These are phyloP conservation scores for Spongilla lacustris DNA, from an alignment of 37 sponge, comb jelly and placozoan species.

Conservation along the genomic window DNA sequence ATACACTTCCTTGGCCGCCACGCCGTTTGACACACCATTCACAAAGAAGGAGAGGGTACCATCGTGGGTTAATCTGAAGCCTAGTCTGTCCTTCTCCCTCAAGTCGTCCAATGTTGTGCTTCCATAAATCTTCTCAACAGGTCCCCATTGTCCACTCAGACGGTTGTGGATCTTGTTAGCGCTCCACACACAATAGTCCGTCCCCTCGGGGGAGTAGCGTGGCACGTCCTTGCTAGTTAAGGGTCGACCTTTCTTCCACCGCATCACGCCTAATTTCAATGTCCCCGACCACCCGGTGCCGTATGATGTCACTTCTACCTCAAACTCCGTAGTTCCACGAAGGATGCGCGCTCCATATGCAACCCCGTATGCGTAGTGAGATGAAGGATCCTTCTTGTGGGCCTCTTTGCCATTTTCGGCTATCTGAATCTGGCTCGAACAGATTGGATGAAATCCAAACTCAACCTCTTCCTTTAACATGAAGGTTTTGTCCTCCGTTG, in stretches of 20 bases:
- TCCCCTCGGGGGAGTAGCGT: constrained; percentile 82
- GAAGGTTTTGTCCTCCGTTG: constrained; percentile 30
- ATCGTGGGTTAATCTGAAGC: constrained; percentile 51
- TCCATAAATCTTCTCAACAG: constrained; percentile 59
- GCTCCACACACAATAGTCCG: constrained; percentile 83
- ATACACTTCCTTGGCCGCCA: constrained; percentile 58
- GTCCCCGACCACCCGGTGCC: constrained; percentile 90
- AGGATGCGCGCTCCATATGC: constrained; percentile 58
- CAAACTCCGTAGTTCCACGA: constrained; percentile 78
- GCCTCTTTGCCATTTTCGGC: constrained; percentile 51
- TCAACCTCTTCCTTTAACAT: constrained; percentile 37
- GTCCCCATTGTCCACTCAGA: not conserved
- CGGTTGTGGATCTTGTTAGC: constrained; percentile 71
- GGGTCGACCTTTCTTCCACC: constrained; percentile 1
- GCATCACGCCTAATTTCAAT: constrained; percentile 83
- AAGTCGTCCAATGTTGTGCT: constrained; percentile 63
- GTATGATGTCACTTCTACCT: constrained; percentile 60
- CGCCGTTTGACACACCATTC: constrained; percentile 71
- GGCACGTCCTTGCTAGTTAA: constrained; percentile 42
- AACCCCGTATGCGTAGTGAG: constrained; percentile 78
- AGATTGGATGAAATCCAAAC: constrained; percentile 51
- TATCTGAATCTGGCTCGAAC: constrained; percentile 43
- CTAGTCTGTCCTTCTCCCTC: constrained; percentile 64
- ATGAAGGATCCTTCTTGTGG: constrained; percentile 62
- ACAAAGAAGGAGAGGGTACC: constrained; percentile 76